Conservation (phyloP, 2,797 vertebrate genomes). For the Channallabes apus region DNA sequence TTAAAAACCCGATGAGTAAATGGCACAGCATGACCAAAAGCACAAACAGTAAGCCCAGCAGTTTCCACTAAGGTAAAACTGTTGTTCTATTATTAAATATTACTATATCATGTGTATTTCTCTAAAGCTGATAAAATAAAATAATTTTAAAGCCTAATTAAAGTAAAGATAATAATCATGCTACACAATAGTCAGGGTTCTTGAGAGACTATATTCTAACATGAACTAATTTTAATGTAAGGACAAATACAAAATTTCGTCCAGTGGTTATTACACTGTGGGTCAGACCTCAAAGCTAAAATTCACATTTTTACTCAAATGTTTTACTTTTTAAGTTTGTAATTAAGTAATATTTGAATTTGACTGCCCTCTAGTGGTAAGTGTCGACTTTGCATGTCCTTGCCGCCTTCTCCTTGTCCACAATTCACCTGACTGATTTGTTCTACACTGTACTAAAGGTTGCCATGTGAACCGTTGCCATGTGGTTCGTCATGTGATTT, state of each 20-base stretch:
- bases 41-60: background rate
- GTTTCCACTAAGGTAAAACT: background rate
- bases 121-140: background rate
- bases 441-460: background rate
- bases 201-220: background rate
- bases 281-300: background rate
- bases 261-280: background rate
- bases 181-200: background rate
- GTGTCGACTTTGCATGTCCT: background rate
- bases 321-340: no score
- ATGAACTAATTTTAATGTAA: background rate
- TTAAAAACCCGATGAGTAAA: background rate
- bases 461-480: background rate
- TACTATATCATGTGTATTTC: background rate
- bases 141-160: background rate
- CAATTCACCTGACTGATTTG: background rate
- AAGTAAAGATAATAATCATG: background rate
- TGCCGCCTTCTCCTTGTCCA: background rate
- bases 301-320: background rate
- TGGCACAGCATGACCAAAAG: background rate
- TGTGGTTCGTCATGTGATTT: background rate
- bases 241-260: background rate
- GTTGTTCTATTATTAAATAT: background rate
- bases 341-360: background rate
- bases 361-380: constrained; percentile 30